Evolutionary conservation across 2,113 vertebrate species (phyloP), one percentile per base, ranked within the genome.

Genomic region (Seriola aureovittata): DNA sequence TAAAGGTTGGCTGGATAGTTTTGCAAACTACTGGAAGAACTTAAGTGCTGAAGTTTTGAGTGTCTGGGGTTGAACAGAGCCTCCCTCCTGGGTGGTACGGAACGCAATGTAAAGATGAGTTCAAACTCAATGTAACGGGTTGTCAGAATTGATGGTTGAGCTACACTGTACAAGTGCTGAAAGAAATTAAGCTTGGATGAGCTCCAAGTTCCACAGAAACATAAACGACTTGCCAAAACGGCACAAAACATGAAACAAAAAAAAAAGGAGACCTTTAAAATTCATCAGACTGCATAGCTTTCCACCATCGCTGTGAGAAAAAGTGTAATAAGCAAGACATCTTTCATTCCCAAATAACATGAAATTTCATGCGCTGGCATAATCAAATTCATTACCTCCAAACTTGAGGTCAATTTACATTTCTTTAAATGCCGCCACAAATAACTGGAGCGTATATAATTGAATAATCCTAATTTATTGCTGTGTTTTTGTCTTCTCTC

Each of bases 321-420:
- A 68, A 59, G 64, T 71, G 58, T 63, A 72, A 80, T 72, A 80
- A 69, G 55, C 80, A 69, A 85, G 82, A 78, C 68, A 81, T 84
- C 50, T 86, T 86, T 89, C 57, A 86, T 88, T 85, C 85, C 52
- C 71, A 92, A 88, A 92, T 71, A 85, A 81, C 84, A 88, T 91
- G 84, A 92, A 93, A 92, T 93, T 81, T 90, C 84, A 86, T 82
- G 64, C 11, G 11, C 78, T 50, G 82, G 78, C 62, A 82, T 86
- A 92, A 93, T 94, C 72, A 90, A 85, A 93, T 89, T 82, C 81
- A 93, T 93, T 92, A 90, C 85, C 62, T 81, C 72, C 63, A 85
- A 79, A 90, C 72, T 78, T 55, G 54, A 77, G 89, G 87, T 88
- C 82, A 85, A 92, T 94, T 93, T 88, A 68, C 79, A 90, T 90